These are phyloP conservation scores for Falco concolor DNA, from an alignment of 2,797 vertebrate genomes.

Conservation along the genomic window DNA sequence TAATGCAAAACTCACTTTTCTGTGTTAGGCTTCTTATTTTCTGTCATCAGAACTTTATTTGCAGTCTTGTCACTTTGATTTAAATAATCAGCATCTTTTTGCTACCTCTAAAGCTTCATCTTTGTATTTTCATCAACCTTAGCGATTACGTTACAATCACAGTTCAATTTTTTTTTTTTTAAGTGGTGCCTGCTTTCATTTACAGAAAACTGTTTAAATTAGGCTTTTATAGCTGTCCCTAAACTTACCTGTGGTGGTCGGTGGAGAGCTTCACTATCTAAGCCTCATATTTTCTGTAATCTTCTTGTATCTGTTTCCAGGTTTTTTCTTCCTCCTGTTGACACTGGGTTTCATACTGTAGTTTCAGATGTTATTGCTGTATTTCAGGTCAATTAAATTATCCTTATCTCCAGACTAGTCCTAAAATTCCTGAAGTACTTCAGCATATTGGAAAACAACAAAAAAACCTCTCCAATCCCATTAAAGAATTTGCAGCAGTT, in stretches of 20 bases:
- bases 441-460: not conserved
- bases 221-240: not conserved
- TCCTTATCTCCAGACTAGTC: not conserved
- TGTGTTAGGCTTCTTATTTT: not conserved
- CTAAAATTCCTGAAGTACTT: not conserved
- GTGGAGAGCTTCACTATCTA: not conserved
- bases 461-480: not conserved
- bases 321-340: not conserved
- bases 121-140: not conserved
- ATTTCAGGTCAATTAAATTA: not conserved
- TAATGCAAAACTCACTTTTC: not conserved
- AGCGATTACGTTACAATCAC: not conserved
- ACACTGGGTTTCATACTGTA: not conserved
- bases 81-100: not conserved
- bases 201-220: not conserved
- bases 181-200: not conserved
- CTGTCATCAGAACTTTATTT: not conserved
- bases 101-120: not conserved
- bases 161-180: not conserved
- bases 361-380: not conserved
- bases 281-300: not conserved
- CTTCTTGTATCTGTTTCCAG: not conserved
- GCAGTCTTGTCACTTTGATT: not conserved
- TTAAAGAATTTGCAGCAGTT: not conserved
- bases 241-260: accelerated